A percentile compares a stretch with the other conserved stretches of the same genome.
Evolutionary conservation across 2,888 invertebrate species (phyloP).

Genomic region (Sceliomorpha sp.): DNA sequence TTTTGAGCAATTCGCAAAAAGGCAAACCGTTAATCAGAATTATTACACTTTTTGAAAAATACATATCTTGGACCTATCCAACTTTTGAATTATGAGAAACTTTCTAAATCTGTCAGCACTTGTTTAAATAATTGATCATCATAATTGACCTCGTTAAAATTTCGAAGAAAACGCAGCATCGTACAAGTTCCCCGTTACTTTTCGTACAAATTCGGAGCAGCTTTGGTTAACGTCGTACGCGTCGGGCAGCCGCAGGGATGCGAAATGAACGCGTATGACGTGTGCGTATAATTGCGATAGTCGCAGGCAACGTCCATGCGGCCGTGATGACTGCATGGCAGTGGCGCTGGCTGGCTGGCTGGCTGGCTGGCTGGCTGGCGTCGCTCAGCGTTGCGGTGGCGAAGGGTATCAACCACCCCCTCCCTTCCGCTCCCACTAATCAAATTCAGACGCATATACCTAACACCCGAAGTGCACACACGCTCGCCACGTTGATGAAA

Average conservation of each 20-base stretch:
- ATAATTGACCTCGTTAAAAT: too few species aligned
- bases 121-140: too few species aligned
- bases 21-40: too few species aligned
- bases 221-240: background rate
- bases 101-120: too few species aligned
- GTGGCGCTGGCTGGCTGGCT: constrained; percentile 54
- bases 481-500: constrained; percentile 76
- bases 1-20: too few species aligned
- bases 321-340: constrained; percentile 65
- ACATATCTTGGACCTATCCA: too few species aligned
- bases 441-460: constrained; percentile 79
- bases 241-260: constrained; percentile 32
- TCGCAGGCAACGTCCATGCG: constrained; percentile 71
- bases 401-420: constrained; percentile 77
- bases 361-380: too few species aligned
- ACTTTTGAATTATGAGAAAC: too few species aligned
- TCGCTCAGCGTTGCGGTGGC: constrained; percentile 74
- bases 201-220: background rate
- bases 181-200: background rate
- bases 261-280: constrained; percentile 75
- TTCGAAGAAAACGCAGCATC: too few species aligned
- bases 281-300: constrained; percentile 78
- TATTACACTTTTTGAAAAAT: too few species aligned
- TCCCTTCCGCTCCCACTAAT: constrained; percentile 74
- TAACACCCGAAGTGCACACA: constrained; percentile 69